These are phyloP conservation scores for Manis crassicaudata DNA, from an alignment of 2,797 vertebrate species.

Conservation along the genomic window DNA sequence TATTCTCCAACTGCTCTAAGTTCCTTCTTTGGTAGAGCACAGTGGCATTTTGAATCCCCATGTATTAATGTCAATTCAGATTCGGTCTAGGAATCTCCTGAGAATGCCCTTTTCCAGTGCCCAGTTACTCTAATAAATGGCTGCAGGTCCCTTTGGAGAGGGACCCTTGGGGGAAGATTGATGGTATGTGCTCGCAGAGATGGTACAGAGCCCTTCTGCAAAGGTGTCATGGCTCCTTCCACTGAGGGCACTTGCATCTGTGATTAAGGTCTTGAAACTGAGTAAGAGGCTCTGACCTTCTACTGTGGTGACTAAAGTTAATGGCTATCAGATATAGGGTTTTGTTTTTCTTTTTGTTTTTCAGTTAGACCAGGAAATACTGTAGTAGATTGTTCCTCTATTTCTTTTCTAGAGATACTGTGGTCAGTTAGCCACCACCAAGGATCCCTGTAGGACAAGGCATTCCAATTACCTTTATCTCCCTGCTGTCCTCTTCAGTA, in stretches of 20 bases:
- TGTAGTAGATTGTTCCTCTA: not conserved
- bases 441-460: not conserved
- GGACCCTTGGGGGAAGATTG: not conserved
- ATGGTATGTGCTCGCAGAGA: not conserved
- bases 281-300: not conserved
- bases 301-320: not conserved
- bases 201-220: not conserved
- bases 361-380: not conserved
- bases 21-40: not conserved
- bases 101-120: not conserved
- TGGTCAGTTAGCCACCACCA: not conserved
- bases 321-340: not conserved
- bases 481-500: not conserved
- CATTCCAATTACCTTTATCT: not conserved
- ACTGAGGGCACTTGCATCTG: not conserved
- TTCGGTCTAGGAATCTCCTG: not conserved
- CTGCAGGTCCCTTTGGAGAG: not conserved
- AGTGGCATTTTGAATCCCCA: not conserved
- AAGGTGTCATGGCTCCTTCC: not conserved
- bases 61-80: not conserved
- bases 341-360: not conserved
- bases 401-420: not conserved
- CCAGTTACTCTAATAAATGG: not conserved
- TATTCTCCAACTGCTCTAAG: not conserved
- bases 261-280: not conserved